Percentiles rank a stretch among this genome's conserved stretches.
Evolutionary conservation across 2,113 vertebrate species (phyloP).

Genomic region (Sinocyclocheilus rhinocerous): DNA sequence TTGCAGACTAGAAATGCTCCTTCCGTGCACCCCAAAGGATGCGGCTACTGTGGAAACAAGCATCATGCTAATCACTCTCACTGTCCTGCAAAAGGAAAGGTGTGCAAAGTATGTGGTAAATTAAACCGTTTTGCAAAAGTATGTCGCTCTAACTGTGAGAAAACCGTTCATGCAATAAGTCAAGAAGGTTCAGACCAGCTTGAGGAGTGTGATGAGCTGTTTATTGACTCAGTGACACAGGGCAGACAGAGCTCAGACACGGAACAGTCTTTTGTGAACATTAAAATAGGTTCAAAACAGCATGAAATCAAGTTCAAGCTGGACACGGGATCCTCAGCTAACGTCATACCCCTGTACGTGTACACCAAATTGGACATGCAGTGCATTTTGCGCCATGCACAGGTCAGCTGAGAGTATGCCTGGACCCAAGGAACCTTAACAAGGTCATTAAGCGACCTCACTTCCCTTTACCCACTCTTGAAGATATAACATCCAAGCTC

Average conservation of each 20-base stretch:
- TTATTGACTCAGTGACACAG: background rate
- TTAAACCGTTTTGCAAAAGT: background rate
- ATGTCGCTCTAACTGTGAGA: background rate
- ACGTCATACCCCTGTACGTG: background rate
- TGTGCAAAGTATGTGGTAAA: background rate
- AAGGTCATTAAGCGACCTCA: slow-evolving; percentile 42
- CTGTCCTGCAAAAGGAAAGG: background rate
- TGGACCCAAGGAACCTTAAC: slow-evolving; percentile 32
- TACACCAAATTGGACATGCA: background rate
- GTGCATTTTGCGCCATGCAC: background rate
- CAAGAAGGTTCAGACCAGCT: background rate
- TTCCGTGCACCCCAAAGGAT: background rate
- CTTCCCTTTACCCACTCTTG: slow-evolving; percentile 22
- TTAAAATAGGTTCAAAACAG: background rate
- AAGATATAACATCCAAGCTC: background rate
- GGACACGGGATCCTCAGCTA: background rate
- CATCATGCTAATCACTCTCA: background rate
- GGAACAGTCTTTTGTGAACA: background rate
- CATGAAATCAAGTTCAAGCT: background rate
- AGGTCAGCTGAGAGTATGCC: slow-evolving; percentile 26
- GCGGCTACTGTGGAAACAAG: background rate
- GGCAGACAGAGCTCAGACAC: background rate
- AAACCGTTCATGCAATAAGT: background rate
- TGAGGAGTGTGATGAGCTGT: background rate
- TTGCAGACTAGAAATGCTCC: background rate